Conservation (phyloP, 2,113 vertebrate species). For the Oncorhynchus masou region DNA sequence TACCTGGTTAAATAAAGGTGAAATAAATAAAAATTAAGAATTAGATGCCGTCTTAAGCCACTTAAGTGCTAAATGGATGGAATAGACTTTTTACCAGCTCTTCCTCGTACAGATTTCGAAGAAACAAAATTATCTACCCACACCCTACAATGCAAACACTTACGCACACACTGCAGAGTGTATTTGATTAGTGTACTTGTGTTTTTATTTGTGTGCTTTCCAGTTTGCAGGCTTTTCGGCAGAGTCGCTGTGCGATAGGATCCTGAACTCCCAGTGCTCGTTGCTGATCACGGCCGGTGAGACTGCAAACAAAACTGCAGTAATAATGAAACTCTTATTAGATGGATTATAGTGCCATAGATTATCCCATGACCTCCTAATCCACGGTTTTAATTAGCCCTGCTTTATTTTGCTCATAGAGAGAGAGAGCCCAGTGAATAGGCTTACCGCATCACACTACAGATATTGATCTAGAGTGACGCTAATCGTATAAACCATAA, state of each 20-base stretch:
- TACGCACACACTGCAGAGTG: background rate
- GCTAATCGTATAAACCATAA: slow-evolving; percentile 14
- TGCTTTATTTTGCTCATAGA: slow-evolving; percentile 1
- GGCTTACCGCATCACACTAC: no score
- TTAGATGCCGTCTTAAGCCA: background rate
- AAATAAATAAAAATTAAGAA: no score
- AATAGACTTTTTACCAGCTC: background rate
- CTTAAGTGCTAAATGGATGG: background rate
- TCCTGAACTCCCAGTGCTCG: slow-evolving; percentile 85
- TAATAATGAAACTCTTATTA: slow-evolving; percentile 33
- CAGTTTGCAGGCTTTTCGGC: slow-evolving; percentile 98
- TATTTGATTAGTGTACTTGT: background rate
- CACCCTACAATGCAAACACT: background rate
- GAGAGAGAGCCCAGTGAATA: no score
- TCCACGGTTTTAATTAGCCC: slow-evolving; percentile 21
- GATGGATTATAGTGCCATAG: slow-evolving; percentile 32
- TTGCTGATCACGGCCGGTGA: slow-evolving; percentile 92
- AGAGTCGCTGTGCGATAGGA: slow-evolving; percentile 90
- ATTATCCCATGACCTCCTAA: slow-evolving; percentile 21
- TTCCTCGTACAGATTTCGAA: no score
- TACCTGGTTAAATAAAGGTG: no score
- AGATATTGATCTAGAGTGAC: slow-evolving; percentile 1
- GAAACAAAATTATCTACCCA: no score
- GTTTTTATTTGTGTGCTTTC: slow-evolving; percentile 9
- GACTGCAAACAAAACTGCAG: background rate